Evolutionary conservation across 1,140 invertebrate genomes (phyloP).

Genomic region (Drosophila ambigua): DNA sequence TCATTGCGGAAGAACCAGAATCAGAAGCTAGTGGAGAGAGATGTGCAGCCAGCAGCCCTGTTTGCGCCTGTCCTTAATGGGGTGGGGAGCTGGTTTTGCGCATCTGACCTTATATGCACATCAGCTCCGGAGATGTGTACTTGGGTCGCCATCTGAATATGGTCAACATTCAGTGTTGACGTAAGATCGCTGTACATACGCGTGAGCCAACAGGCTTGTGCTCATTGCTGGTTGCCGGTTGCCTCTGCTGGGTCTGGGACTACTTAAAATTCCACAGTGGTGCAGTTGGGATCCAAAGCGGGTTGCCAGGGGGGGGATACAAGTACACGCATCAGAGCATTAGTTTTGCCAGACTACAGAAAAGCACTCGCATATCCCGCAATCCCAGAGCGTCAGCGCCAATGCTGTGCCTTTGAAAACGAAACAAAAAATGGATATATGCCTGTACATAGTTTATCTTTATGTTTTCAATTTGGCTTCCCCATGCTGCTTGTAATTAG

Average conservation of each 20-base stretch:
- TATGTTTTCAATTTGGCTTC: slow-evolving; percentile 67
- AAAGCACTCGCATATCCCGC: slow-evolving; percentile 15
- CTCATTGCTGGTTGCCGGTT: slow-evolving; percentile 23
- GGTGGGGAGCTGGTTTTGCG: slow-evolving; percentile 32
- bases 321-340: background rate
- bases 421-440: background rate
- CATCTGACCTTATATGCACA: slow-evolving; percentile 50
- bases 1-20: slow-evolving; percentile 49
- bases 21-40: slow-evolving; percentile 3
- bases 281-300: slow-evolving; percentile 49
- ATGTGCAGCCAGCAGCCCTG: no score
- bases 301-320: no score
- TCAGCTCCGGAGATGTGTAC: background rate
- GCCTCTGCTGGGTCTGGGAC: slow-evolving; percentile 39
- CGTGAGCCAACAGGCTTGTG: slow-evolving; percentile 26
- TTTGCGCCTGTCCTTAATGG: no score
- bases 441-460: slow-evolving; percentile 40
- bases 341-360: slow-evolving; percentile 20
- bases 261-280: slow-evolving; percentile 72
- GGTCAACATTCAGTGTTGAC: slow-evolving; percentile 58
- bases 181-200: slow-evolving; percentile 55
- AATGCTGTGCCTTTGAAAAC: slow-evolving; percentile 29
- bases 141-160: slow-evolving; percentile 32
- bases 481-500: slow-evolving; percentile 62
- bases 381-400: slow-evolving; percentile 14